Base-by-base conservation (phyloP, 2,113 vertebrate genomes). In the Podocnemis expansa region DNA sequence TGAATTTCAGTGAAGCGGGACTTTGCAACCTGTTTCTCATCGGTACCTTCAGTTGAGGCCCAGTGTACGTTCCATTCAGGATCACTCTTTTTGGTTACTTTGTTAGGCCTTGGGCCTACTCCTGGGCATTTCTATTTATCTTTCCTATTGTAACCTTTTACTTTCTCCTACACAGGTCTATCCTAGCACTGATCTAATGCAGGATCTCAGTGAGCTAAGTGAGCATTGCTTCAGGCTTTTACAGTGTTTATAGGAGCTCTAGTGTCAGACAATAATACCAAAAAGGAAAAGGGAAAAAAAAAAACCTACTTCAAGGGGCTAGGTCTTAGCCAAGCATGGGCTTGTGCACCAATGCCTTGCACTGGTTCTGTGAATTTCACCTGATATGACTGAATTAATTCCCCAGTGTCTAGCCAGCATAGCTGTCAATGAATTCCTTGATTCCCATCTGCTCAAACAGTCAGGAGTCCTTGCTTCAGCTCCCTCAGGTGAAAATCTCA, bases 401-500 rank as follows among this genome's bases (percentile, higher is more conserved):
- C 9, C 34, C n/a, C 63, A 70, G 63, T n/a, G 19, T 70, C 4
- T 38, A 67, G 31, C 16, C 1, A 67, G 7, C 14, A 19, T n/a
- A n/a, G 34, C 8, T 67, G 31, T 34, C 25, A 67, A 67, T 67
- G 29, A 17, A 67, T n/a, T 29, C n/a, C 63, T 55, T 84, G 70
- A 10, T 78, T 82, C 75, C 27, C 84, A 16, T 7, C 67, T 49
- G 45, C 13, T 2, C 10, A 79, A 6, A 47, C 78, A 34, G 7
- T 70, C 14, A 2, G 2, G 5, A 56, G 31, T 4, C 47, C 92
- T 91, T 1, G 0, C 80, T 73, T 4, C 49, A 88, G 73, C 12
- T 82, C 25, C 56, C n/a, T 70, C 34, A 52, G 25, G 27, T n/a
- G 16, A 80, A 94, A 94, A 5, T 24, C 12, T 43, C 84, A 25